These are phyloP conservation scores for Odontesthes bonariensis DNA, from an alignment of 2,113 vertebrate species.

Conservation along the genomic window DNA sequence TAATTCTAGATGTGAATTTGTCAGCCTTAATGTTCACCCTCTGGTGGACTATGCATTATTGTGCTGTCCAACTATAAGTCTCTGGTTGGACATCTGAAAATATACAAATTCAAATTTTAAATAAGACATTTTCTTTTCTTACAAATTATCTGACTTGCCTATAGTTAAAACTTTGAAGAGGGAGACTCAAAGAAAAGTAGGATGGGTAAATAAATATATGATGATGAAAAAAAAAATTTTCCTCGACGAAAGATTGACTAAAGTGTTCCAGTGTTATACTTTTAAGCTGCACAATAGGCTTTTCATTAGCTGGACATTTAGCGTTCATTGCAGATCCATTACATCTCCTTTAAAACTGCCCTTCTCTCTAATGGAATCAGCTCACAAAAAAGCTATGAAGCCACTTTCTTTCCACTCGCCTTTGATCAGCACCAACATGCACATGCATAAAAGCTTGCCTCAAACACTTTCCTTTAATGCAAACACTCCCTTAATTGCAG, in stretches of 20 bases:
- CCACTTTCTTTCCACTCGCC: slow-evolving; percentile 39
- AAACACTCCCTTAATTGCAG: background rate
- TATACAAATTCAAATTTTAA: background rate
- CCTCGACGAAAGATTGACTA: slow-evolving; percentile 41
- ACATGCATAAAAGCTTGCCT: background rate
- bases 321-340: slow-evolving; percentile 73
- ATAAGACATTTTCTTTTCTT: background rate
- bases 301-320: slow-evolving; percentile 70
- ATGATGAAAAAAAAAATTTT: slow-evolving; percentile 1
- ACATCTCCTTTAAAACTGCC: slow-evolving; percentile 64
- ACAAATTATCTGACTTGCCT: background rate
- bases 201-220: background rate
- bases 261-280: slow-evolving; percentile 40
- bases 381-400: slow-evolving; percentile 52
- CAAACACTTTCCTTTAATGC: background rate
- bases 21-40: too few relatives aligned
- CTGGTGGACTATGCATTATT: too few relatives aligned
- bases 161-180: background rate
- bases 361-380: slow-evolving; percentile 67
- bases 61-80: too few relatives aligned
- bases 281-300: slow-evolving; percentile 62
- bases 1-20: too few relatives aligned
- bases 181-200: background rate
- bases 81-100: too few relatives aligned
- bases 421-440: slow-evolving; percentile 37